Evolutionary conservation across 2,113 vertebrate species (phyloP), one percentile per base, ranked within the genome.

Genomic region (Antechinus flavipes): DNA sequence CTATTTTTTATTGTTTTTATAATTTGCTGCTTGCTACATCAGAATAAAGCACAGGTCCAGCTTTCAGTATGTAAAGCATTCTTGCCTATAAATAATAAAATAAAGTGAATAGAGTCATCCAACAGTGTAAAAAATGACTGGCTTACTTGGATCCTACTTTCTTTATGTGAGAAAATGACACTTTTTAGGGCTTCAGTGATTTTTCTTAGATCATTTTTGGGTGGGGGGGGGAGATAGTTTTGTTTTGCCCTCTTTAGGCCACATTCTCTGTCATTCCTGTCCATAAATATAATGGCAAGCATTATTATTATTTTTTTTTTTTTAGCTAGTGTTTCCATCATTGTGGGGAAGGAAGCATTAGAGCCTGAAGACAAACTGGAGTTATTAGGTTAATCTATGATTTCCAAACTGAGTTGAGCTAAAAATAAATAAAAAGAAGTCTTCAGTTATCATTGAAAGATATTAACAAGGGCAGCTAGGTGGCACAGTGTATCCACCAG

Each of bases 31-130:
- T 35, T 25, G 92, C 9, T 91, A 98, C 97, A 98, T 97, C 98
- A 97, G 98, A 97, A 98, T 98, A 97, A 99, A 98, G 35, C 98
- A 98, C 98, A 98, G 98, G 94, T 98, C 96, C 97, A 98, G 96
- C 98, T 98, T 99, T 98, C 99, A 98, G 98, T 97, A 98, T 97
- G 98, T 99, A 99, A 99, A 99, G 98, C 99, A 99, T 99, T 99
- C 99, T 98, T 98, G 98, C 99, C 98, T 99, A 99, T 99, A 99
- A 98, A 98, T 99, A 99, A 99, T 99, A 98, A 99, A 93, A 99
- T 99, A 98, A 99, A 99, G 99, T 99, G 98, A 99, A 98, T 98
- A 98, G 97, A 96, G 93, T 98, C 97, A 98, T 98, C 97, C 98
- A 98, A 97, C 96, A 97, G 93, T 96, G 94, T 96, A 26, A n/a